A percentile compares a stretch with the other conserved stretches of the same genome.
Conservation (phyloP, 2,797 vertebrate genomes). For the Pipistrellus pipistrellus region DNA sequence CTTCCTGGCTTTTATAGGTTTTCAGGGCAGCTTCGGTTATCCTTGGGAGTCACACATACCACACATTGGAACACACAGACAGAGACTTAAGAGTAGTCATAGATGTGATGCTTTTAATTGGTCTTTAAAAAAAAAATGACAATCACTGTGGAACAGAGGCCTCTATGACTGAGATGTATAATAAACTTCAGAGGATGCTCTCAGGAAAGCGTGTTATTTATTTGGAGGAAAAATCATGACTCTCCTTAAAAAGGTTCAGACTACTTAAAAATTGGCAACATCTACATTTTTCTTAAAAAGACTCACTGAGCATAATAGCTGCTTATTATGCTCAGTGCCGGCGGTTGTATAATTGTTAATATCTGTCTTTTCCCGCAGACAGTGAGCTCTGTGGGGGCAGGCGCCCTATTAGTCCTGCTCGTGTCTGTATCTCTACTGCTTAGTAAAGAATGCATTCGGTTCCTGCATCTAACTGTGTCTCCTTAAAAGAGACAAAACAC, state of each 20-base stretch:
- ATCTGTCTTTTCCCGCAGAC: neutral
- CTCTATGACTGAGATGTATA: neutral
- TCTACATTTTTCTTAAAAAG: constrained; percentile 10
- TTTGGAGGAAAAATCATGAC: constrained; percentile 33
- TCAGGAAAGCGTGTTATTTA: neutral
- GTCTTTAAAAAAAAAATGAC: constrained; percentile 27
- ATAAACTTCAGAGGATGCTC: neutral
- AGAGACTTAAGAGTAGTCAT: neutral
- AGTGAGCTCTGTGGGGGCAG: neutral
- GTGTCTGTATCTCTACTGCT: neutral
- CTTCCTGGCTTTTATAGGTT: neutral
- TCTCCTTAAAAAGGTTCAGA: constrained; percentile 39
- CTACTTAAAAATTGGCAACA: neutral
- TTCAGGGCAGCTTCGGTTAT: constrained; percentile 1
- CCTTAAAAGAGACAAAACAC: constrained; percentile 32
- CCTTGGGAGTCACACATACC: neutral
- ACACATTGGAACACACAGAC: neutral
- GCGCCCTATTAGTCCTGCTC: neutral
- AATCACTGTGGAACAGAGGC: neutral
- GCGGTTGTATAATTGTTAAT: neutral
- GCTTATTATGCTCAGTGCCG: neutral
- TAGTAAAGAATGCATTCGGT: neutral
- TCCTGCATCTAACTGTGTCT: neutral
- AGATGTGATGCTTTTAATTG: constrained; percentile 17
- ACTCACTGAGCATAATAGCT: neutral